A percentile compares a stretch with the other conserved stretches of the same genome.
These are phyloP conservation scores for Eugnorisma glareosa DNA, from an alignment of 2,888 invertebrate species.

Conservation along the genomic window DNA sequence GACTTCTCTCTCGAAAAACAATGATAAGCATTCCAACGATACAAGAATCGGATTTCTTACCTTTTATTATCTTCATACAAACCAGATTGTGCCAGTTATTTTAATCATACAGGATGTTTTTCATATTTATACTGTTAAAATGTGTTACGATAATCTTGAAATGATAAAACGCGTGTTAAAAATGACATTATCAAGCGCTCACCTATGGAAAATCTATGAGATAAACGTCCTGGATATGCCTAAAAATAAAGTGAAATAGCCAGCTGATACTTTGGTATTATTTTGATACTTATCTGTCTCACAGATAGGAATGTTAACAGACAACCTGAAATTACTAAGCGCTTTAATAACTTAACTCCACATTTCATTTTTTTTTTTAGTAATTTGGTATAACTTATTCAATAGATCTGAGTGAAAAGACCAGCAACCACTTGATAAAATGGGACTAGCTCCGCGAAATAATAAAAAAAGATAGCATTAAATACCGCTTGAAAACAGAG, in stretches of 20 bases:
- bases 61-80: not conserved
- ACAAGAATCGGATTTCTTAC: not conserved
- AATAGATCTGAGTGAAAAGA: not conserved
- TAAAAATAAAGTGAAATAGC: not conserved
- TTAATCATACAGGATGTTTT: not conserved
- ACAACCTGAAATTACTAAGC: not conserved
- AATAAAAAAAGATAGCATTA: too few relatives aligned
- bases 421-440: too few relatives aligned
- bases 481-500: not conserved
- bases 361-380: too few relatives aligned
- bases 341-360: not conserved
- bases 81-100: slow-evolving; percentile 8
- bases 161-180: not conserved
- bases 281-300: not conserved
- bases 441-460: not conserved
- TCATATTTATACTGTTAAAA: not conserved
- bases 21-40: not conserved
- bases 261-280: not conserved
- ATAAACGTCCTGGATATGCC: not conserved
- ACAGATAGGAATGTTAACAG: not conserved
- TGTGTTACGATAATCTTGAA: not conserved
- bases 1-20: not conserved
- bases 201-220: not conserved
- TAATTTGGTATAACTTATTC: not conserved
- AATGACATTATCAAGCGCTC: slow-evolving; percentile 3